phyloP scores from a whole-genome alignment of 2,888 invertebrate species.

The Hemistola chrysoprasaria region DNA sequence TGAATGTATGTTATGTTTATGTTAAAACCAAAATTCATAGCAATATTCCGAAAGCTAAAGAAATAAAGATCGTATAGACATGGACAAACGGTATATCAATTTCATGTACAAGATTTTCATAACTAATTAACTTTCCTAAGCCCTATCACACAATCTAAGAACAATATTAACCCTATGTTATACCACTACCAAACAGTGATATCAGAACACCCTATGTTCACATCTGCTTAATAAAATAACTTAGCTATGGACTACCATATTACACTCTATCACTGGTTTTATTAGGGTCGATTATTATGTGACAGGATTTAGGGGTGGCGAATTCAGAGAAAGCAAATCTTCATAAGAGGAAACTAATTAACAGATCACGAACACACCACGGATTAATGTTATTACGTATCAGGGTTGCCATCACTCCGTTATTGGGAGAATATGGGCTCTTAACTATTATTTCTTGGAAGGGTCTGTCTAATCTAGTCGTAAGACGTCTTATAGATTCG shows the following conservation, averaged over 20 bases:
- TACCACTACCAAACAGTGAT: slow-evolving; percentile 7
- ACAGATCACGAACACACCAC: slow-evolving; percentile 54
- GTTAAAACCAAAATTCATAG: no score
- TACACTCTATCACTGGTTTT: slow-evolving; percentile 7
- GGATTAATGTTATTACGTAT: slow-evolving; percentile 55
- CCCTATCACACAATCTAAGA: background rate
- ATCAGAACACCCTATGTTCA: slow-evolving; percentile 23
- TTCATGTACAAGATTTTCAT: no score
- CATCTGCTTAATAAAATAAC: slow-evolving; percentile 19
- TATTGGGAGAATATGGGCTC: background rate
- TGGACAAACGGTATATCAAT: no score
- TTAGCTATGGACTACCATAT: background rate
- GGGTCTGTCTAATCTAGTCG: no score
- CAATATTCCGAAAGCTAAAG: no score
- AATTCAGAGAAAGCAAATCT: slow-evolving; percentile 43
- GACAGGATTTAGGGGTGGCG: slow-evolving; percentile 2
- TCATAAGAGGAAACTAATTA: slow-evolving; percentile 60
- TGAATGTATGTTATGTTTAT: no score
- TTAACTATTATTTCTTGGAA: no score
- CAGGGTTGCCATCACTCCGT: slow-evolving; percentile 13
- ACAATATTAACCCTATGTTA: slow-evolving; percentile 1
- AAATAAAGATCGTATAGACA: no score
- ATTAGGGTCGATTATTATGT: slow-evolving; percentile 15
- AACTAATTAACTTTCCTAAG: no score
- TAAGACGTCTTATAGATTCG: no score